Percentiles rank a stretch among this genome's conserved stretches.
These are phyloP conservation scores for Barnardius zonarius DNA, from an alignment of 2,113 vertebrate genomes.

Conservation along the genomic window DNA sequence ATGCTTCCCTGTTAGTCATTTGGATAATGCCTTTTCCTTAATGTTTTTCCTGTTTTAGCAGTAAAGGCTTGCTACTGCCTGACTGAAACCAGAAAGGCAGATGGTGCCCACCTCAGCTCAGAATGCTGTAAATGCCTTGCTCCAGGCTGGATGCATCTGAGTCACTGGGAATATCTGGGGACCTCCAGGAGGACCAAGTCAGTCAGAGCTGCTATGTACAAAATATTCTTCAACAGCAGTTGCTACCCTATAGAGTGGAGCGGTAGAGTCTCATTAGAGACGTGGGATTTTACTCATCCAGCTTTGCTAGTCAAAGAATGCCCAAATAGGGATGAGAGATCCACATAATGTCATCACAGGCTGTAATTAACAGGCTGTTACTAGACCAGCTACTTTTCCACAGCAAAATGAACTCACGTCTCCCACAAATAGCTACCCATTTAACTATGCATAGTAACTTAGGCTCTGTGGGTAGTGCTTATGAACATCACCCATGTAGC, in stretches of 20 bases:
- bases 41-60: background rate
- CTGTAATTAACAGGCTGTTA: background rate
- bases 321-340: background rate
- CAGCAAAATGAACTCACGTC: background rate
- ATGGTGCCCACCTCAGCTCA: background rate
- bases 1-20: background rate
- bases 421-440: background rate
- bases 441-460: background rate
- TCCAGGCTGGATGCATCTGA: background rate
- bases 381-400: background rate
- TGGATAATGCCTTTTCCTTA: background rate
- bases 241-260: background rate
- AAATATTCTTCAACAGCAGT: background rate
- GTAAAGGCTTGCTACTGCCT: background rate
- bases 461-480: background rate
- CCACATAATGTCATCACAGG: background rate
- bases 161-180: background rate
- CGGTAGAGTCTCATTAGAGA: background rate
- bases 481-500: background rate
- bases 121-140: background rate
- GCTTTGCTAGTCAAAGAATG: background rate
- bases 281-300: background rate
- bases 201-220: fast-evolving
- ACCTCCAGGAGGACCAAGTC: background rate
- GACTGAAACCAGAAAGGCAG: background rate